A percentile compares a stretch with the other conserved stretches of the same genome.
Conservation (phyloP, 2,113 vertebrate genomes). For the Mormoops blainvillei region DNA sequence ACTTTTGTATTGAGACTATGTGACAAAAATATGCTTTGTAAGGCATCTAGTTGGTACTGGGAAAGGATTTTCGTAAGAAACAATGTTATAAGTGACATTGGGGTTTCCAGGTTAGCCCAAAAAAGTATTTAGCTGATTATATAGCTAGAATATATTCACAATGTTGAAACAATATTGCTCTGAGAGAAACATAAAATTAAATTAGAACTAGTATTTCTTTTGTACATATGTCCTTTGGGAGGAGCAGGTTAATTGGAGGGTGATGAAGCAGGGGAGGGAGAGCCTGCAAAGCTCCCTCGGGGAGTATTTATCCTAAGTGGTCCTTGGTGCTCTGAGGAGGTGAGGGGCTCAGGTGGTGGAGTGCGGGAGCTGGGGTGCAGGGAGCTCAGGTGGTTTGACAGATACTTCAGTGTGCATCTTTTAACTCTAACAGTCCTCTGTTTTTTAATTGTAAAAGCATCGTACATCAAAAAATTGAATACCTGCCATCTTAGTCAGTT, state of each 20-base stretch:
- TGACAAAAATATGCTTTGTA: neutral
- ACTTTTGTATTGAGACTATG: neutral
- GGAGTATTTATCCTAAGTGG: neutral
- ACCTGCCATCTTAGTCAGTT: neutral
- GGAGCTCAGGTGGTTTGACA: neutral
- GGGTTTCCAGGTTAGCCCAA: slow-evolving; percentile 60
- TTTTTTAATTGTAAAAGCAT: neutral
- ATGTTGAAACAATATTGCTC: neutral
- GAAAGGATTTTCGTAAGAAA: slow-evolving; percentile 2
- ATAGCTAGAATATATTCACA: neutral
- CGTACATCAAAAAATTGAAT: neutral
- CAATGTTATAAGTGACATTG: neutral
- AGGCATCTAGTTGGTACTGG: neutral
- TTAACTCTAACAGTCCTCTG: neutral
- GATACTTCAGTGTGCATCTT: neutral
- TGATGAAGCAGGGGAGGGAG: neutral
- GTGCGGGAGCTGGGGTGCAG: neutral
- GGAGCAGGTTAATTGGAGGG: slow-evolving; percentile 24
- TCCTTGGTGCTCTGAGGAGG: neutral
- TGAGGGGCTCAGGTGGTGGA: neutral
- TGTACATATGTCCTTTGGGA: neutral
- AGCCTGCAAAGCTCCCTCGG: neutral
- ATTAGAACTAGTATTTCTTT: slow-evolving; percentile 3
- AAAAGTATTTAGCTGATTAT: slow-evolving; percentile 1
- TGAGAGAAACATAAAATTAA: slow-evolving; percentile 34